Base-by-base conservation (phyloP, 2,113 vertebrate species). In the Heterotilapia buettikoferi region DNA sequence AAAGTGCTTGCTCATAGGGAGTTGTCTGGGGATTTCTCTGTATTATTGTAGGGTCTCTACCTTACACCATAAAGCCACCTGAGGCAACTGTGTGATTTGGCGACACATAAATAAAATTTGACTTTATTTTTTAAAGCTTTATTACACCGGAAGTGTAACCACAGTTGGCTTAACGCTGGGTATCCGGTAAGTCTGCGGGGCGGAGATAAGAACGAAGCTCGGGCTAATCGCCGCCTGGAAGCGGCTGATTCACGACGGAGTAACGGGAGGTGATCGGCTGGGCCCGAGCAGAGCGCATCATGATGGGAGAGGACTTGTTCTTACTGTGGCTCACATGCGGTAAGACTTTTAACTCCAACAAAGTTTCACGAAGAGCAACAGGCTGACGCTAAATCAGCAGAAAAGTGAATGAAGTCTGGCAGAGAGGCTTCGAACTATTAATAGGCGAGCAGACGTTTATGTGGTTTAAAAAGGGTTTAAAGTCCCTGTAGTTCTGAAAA, bases 121-220 rank as follows among this genome's bases (percentile, higher is more conserved):
- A 38, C 61, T 66, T 66, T 76, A 47, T 57, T 78, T 84, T 82
- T 78, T 26, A 88, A 31, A 8, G 14, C 29, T 59, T 6, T 4
- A 16, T 6, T 66, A 16, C 1, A 19, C 6, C 85, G 86, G 89
- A 85, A 85, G 83, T 88, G n/a, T n/a, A 10, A 10, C 31, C 9
- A 21, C 80, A 5, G 52, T 18, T 9, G 1, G 6, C 52, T 83
- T 82, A 31, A 82, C 82, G 2, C 3, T 0, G 1, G 0, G 1
- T 73, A 92, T 90, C 90, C 91, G 76, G 88, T 81, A 81, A 94
- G 54, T 57, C 1, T 87, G 86, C 33, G 88, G 81, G 79, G 56
- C 56, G 54, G 53, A 11, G 91, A 88, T 92, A 85, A 90, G 59
- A 2, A 6, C 40, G 10, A 2, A 31, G 71, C 26, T 78, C 50